Evolutionary conservation across 1,140 invertebrate species (phyloP).

Genomic region (Drosophila aff.): DNA sequence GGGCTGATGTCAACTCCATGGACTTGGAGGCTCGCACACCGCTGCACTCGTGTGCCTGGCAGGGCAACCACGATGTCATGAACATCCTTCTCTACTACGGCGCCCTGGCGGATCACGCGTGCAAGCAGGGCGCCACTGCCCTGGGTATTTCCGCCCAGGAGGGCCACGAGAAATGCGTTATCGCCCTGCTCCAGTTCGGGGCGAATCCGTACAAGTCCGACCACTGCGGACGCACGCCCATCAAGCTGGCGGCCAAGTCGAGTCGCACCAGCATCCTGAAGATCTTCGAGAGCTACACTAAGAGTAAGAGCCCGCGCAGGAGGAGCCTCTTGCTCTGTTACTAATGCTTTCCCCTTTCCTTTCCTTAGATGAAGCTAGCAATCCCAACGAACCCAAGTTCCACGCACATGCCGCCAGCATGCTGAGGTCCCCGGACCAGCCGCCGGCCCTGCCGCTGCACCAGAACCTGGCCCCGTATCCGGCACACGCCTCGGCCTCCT

Average conservation of each 20-base stretch:
- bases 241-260: conserved; percentile 87
- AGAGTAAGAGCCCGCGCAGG: conserved; percentile 71
- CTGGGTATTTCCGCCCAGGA: conserved; percentile 94
- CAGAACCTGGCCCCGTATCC: conserved; percentile 74
- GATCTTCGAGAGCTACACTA: conserved; percentile 84
- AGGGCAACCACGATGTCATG: conserved; percentile 94
- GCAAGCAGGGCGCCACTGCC: conserved; percentile 97
- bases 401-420: conserved; percentile 81
- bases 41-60: conserved; percentile 97
- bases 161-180: conserved; percentile 96
- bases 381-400: conserved; percentile 81
- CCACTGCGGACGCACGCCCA: conserved; percentile 91
- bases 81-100: conserved; percentile 91
- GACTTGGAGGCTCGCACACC: conserved; percentile 96
- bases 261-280: conserved; percentile 85
- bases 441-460: conserved; percentile 77
- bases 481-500: conserved; percentile 77
- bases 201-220: conserved; percentile 97
- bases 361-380: conserved; percentile 80
- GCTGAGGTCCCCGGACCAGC: conserved; percentile 82
- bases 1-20: conserved; percentile 93
- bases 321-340: conserved; percentile 64
- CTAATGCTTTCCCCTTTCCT: conserved; percentile 42
- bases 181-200: conserved; percentile 93
- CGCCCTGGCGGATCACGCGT: conserved; percentile 94